Evolutionary conservation across 1,140 invertebrate species (phyloP), one percentile per base, ranked within the genome.

Genomic region (Drosophila cardini): DNA sequence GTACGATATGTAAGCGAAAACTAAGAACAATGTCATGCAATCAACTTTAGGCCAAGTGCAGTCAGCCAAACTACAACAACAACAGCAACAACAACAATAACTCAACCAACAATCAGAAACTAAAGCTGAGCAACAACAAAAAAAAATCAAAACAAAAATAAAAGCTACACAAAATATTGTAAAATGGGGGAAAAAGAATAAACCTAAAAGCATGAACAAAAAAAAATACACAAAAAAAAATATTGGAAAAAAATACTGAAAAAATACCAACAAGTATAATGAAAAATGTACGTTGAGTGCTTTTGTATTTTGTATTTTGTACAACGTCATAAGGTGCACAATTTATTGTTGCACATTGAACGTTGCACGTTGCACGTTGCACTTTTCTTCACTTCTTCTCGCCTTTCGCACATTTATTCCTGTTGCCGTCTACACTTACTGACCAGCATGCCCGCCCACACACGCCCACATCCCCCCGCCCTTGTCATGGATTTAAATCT

Each of bases 21-120:
- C 55, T 83, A 83, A 84, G 80, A 83, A 83, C 80, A 84, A 83
- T 83, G 80, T 83, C 80, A 83, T 83, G 80, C 80, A 83, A 83
- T 83, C 80, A 83, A 83, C 80, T 83, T 83, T 84, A 72, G 80
- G 76, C 80, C 80, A 84, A 84, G 80, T 84, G 80, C 80, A 79
- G 50, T 72, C 65, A 79, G 57, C 40, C 79, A 82, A 79, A 64
- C 65, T 83, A 70, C 72, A 78, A 57, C 32, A 57, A 30, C 36
- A 34, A 45, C 40, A 57, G 21, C 26, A 42, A 40, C 46, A 46
- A 42, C 52, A 71, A 11, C 60, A 60, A 53, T 18, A 68, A 46
- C n/a, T 32, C 50, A 32, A 26, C 38, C 30, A 61, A 56, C 67
- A 62, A 46, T 57, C 62, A 42, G 16, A 43, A 73, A 68, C 55